Evolutionary conservation across 2,888 invertebrate genomes (phyloP).

Genomic region (Athalia cordata): DNA sequence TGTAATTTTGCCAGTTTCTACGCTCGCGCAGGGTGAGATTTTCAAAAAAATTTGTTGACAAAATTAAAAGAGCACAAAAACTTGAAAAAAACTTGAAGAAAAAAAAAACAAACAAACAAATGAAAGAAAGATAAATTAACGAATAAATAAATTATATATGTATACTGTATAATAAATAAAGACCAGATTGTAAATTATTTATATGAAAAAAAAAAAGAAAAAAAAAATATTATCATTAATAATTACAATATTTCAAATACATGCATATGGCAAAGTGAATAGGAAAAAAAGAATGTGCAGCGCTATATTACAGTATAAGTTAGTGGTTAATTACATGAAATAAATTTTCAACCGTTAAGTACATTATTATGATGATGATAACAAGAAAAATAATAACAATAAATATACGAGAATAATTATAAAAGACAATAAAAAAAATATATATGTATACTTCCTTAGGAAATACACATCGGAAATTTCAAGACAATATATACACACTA

Average conservation of each 20-base stretch:
- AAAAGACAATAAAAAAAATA: too few species aligned
- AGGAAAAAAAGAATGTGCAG: too few species aligned
- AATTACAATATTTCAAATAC: not conserved
- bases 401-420: too few species aligned
- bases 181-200: constrained; percentile 56
- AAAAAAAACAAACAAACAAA: constrained; percentile 41
- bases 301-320: too few species aligned
- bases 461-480: too few species aligned
- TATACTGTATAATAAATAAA: constrained; percentile 51
- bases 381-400: too few species aligned
- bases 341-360: too few species aligned
- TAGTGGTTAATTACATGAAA: too few species aligned
- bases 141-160: not conserved
- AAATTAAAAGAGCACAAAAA: not conserved
- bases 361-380: too few species aligned
- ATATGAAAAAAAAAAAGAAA: constrained; percentile 5
- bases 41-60: constrained; percentile 55
- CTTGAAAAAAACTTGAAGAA: too few species aligned
- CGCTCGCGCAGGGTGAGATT: constrained; percentile 58
- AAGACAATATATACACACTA: constrained; percentile 23
- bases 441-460: too few species aligned
- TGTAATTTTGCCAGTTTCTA: constrained; percentile 48
- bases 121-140: not conserved
- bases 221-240: not conserved
- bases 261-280: not conserved